These are phyloP conservation scores for Oeneis ivallda DNA, from an alignment of 2,888 invertebrate genomes.

Conservation along the genomic window DNA sequence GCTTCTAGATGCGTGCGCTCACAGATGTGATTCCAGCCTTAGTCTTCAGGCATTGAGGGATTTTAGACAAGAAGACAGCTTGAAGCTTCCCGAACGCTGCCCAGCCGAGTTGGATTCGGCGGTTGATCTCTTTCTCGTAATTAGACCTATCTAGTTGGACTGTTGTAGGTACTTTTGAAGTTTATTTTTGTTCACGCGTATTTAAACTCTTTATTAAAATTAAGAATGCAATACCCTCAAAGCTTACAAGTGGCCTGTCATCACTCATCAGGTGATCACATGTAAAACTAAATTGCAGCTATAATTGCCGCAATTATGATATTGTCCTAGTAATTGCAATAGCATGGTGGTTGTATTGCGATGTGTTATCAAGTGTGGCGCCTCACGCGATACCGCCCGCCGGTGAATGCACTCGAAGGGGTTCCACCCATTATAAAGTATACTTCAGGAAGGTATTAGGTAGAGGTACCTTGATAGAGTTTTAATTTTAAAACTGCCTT, in stretches of 20 bases:
- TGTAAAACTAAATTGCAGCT: background rate
- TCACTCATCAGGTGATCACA: background rate
- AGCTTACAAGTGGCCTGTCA: background rate
- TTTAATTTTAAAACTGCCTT: background rate
- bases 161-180: no score
- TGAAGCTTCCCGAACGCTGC: no score
- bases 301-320: constrained; percentile 8
- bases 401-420: constrained; percentile 69
- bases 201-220: no score
- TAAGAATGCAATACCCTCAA: no score
- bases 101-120: no score
- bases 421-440: constrained; percentile 35
- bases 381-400: constrained; percentile 66
- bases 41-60: no score
- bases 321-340: constrained; percentile 30
- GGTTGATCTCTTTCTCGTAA: no score
- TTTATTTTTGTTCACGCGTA: no score
- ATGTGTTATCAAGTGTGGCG: constrained; percentile 66
- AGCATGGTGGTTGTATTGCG: constrained; percentile 48
- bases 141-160: no score
- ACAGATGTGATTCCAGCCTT: no score
- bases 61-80: no score
- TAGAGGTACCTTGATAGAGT: background rate
- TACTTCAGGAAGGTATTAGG: constrained; percentile 22
- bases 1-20: no score